Base-by-base conservation (phyloP, 2,797 vertebrate species). In the Crossoptilon crossoptilon region DNA sequence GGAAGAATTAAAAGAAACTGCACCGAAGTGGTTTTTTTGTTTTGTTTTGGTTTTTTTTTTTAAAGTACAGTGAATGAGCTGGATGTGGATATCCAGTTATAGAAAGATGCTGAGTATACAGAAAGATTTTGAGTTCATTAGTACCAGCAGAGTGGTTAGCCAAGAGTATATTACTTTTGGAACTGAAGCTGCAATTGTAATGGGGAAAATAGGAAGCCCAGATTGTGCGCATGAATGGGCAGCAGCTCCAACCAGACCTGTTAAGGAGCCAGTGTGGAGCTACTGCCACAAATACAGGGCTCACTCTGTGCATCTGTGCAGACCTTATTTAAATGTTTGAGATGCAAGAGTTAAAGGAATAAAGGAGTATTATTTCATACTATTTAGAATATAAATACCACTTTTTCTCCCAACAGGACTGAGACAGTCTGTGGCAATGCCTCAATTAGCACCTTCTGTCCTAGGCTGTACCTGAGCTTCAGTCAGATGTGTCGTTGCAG, bases 81-180 rank as follows among this genome's bases (percentile, higher is more conserved):
- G 56, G 51, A 83, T 77, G 60, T 80, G 27, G 51, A 5, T 78
- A 26, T 76, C 62, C 55, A 26, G 23, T 59, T 78, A 26, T 1
- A 73, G 63, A 59, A 90, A 63, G 87, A 64, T 29, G 35, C 70
- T 84, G 76, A 95, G 51, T 9, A 12, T 8, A 78, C n/a, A 88
- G 73, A 78, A 94, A 86, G 31, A 44, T 75, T 81, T 43, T 41
- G 87, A 60, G 55, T 66, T 31, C 24, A 1, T 81, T 41, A 78
- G 76, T 86, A 76, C 78, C 83, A 81, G 59, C 56, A 70, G 75
- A 49, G 46, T 37, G 46, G 70, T 87, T 93, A 46, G 67, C 87
- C 79, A 91, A 59, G 51, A 48, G 10, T 33, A 8, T 73, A 33
- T 60, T 90, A 56, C 87, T 60, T 95, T 79, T 84, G 93, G 83